Evolutionary conservation across 1,140 invertebrate species (phyloP).

Genomic region (Reticulitermes speratus): DNA sequence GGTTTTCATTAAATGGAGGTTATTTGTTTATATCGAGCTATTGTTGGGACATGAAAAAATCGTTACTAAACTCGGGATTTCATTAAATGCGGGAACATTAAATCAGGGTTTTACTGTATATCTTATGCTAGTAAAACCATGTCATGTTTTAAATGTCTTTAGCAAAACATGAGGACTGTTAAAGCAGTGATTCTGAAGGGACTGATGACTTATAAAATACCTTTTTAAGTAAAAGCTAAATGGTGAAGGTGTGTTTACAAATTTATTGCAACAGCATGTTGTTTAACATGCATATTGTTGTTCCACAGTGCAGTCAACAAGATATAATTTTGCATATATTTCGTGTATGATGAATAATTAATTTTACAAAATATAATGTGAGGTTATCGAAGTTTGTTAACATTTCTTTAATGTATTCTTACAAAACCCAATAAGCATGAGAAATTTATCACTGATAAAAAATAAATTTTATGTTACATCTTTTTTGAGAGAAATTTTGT

Average conservation of each 20-base stretch:
- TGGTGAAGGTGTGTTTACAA: not conserved
- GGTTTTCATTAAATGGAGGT: no score
- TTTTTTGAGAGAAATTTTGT: no score
- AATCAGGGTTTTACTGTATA: no score
- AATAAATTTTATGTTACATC: no score
- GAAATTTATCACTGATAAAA: not conserved
- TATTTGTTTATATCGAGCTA: no score
- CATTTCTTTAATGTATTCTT: not conserved
- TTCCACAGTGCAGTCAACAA: not conserved
- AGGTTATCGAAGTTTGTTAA: not conserved
- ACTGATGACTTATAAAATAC: not conserved
- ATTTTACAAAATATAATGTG: not conserved
- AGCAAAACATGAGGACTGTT: not conserved
- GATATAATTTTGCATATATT: not conserved
- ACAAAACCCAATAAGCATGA: not conserved
- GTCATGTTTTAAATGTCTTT: conserved; percentile 16
- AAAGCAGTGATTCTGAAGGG: not conserved
- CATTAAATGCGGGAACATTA: no score
- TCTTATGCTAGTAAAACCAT: not conserved
- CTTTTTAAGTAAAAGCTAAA: not conserved
- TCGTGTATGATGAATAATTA: not conserved
- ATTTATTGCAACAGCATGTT: not conserved
- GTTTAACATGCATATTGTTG: not conserved
- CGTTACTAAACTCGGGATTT: no score
- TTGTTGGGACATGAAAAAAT: no score